Evolutionary conservation across 1,140 invertebrate genomes (phyloP), one percentile per base, ranked within the genome.

Genomic region (Atta colombica): DNA sequence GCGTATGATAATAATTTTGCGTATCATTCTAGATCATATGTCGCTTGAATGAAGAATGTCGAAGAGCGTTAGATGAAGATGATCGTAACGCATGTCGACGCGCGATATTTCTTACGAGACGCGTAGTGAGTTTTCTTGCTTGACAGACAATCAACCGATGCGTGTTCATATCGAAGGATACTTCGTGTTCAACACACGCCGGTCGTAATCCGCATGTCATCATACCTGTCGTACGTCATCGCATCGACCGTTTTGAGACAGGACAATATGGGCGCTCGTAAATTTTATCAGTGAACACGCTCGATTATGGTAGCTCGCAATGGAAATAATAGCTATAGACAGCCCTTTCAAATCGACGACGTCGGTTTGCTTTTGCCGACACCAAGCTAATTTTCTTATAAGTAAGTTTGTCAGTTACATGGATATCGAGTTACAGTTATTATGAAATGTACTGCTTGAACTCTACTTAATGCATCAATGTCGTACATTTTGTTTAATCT

Each of bases 171-270:
- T 65, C 80, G 66, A 35, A n/a, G 86, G 69, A 87, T 88, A 77
- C 86, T 31, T 61, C 69, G 69, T 60, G 80, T 86, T 75, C 66
- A 58, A 77, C 86, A 80, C 89, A 85, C 75, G 86, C 18, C 45
- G 80, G 16, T 66, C 88, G 89, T 90, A 90, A 90, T 90, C 74
- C 60, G 81, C 58, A 65, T 81, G 88, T 89, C 86, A 77, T 88
- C 88, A 81, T 77, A 86, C 58, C 75, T 81, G 75, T 77, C 88
- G 86, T 77, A 85, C 81, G 63, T 90, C 89, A 90, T 88, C 86
- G 88, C 14, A 74, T 71, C 49, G 80, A 65, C 18, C 68, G 66
- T 63, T 49, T 77, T 58, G 39, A 86, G 87, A 89, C 80, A 51
- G 55, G 69, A 78, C 68, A 75, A 69, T 86, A 60, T 72, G 66